These are phyloP conservation scores for Columba janthina DNA, from an alignment of 2,113 vertebrate genomes.

Conservation along the genomic window DNA sequence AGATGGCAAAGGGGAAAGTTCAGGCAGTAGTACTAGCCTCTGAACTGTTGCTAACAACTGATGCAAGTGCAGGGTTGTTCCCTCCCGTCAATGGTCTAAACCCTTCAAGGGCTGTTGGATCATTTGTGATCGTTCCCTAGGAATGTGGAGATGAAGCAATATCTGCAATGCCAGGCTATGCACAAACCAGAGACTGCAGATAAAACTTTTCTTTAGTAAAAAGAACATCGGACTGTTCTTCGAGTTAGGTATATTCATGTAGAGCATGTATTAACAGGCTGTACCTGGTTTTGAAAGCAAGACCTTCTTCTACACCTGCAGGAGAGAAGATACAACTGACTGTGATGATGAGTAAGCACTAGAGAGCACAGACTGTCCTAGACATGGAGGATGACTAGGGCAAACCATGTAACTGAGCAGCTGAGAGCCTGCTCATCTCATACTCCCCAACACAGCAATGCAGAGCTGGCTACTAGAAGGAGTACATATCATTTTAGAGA, in stretches of 20 bases:
- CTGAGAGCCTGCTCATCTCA: not conserved
- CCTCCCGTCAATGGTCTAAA: accelerated
- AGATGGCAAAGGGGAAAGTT: not conserved
- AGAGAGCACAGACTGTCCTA: not conserved
- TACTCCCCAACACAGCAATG: not conserved
- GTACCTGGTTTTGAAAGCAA: not conserved
- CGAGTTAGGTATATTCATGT: accelerated
- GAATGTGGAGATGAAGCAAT: not conserved
- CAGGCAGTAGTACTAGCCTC: not conserved
- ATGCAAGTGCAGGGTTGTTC: not conserved
- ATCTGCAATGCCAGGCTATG: accelerated
- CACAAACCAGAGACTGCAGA: not conserved
- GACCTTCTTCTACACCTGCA: not conserved
- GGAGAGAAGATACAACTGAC: not conserved
- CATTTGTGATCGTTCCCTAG: no score
- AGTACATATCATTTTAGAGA: accelerated
- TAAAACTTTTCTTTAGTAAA: not conserved
- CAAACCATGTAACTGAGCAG: not conserved
- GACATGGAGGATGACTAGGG: not conserved
- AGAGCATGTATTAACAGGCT: not conserved
- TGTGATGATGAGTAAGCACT: not conserved
- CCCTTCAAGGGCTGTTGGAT: not conserved
- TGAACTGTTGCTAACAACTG: not conserved
- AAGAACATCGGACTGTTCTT: not conserved
- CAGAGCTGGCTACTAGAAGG: not conserved